Base-by-base conservation (phyloP, 1,140 invertebrate species). In the Ditylenchus dipsaci region DNA sequence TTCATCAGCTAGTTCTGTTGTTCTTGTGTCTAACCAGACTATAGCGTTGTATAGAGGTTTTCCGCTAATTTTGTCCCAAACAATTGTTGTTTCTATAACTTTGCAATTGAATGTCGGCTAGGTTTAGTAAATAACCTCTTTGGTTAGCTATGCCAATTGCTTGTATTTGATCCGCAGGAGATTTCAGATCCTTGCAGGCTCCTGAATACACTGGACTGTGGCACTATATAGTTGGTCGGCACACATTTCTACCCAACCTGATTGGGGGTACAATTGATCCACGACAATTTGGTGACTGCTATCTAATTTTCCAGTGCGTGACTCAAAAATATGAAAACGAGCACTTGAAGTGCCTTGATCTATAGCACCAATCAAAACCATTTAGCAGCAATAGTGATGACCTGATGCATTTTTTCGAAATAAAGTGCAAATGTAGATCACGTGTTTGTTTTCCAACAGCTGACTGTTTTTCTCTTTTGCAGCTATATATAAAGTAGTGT, bases 331-430 rank as follows among this genome's bases (percentile, higher is more conserved):
- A 83, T 93, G 87, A 87, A 97, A 95, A 78, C 92, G 86, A 29
- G 92, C 89, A 38, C 91, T 92, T 74, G 91, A 91, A 15, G 94
- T 95, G 45, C 94, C 93, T 83, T 95, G 92, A 84, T 97, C 93
- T 65, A 97, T 91, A 49, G 93, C 92, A 13, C 86, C 87, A 43
- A 88, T 82, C 0, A 88, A 77, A 29, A 78, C 77, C 77, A 79
- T 78, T 26, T 66, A 68, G 11, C 43, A 45, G n/a, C 11, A n/a
- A 45, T 45, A 45, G 43, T 13, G n/a, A 45, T 45, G n/a, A 45
- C n/a, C n/a, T n/a, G n/a, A n/a, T n/a, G n/a, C n/a, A n/a, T n/a
- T n/a, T n/a, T n/a, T n/a, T n/a, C n/a, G n/a, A n/a, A n/a, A n/a
- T n/a, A n/a, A n/a, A n/a, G n/a, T n/a, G n/a, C n/a, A n/a, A n/a